These are phyloP conservation scores for Lasioglossum villosulum DNA, from an alignment of 2,888 invertebrate species.

Conservation along the genomic window DNA sequence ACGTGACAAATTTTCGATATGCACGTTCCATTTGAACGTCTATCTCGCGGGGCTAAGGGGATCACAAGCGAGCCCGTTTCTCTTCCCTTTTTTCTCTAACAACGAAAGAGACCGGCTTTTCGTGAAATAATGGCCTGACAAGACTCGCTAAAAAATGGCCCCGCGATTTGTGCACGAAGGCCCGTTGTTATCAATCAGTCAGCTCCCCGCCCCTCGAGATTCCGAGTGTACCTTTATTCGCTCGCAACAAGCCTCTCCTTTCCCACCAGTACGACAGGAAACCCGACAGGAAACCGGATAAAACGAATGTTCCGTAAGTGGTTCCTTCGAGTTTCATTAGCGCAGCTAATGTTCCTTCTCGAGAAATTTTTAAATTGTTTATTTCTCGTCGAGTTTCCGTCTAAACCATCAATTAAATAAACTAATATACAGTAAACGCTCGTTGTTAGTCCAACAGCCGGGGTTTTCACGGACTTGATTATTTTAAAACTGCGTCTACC, in stretches of 20 bases:
- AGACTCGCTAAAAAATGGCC: neutral
- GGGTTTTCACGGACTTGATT: too few species aligned
- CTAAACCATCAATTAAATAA: too few species aligned
- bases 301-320: neutral
- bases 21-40: constrained; percentile 33
- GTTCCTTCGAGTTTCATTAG: neutral
- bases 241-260: neutral
- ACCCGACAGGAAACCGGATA: neutral
- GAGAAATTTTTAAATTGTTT: too few species aligned
- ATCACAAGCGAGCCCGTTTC: neutral
- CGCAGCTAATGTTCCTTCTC: too few species aligned
- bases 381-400: too few species aligned
- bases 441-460: too few species aligned
- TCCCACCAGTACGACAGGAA: neutral
- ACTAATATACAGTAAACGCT: too few species aligned
- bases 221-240: neutral
- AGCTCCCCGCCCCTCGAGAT: neutral
- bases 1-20: constrained; percentile 60
- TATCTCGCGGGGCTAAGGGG: constrained; percentile 22
- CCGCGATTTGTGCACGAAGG: neutral
- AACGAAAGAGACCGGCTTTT: constrained; percentile 6
- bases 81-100: neutral
- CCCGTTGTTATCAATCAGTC: constrained; percentile 3
- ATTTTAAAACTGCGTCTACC: too few species aligned
- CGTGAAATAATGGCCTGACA: constrained; percentile 12